Evolutionary conservation across 2,113 vertebrate genomes (phyloP).

Genomic region (Channa argus): DNA sequence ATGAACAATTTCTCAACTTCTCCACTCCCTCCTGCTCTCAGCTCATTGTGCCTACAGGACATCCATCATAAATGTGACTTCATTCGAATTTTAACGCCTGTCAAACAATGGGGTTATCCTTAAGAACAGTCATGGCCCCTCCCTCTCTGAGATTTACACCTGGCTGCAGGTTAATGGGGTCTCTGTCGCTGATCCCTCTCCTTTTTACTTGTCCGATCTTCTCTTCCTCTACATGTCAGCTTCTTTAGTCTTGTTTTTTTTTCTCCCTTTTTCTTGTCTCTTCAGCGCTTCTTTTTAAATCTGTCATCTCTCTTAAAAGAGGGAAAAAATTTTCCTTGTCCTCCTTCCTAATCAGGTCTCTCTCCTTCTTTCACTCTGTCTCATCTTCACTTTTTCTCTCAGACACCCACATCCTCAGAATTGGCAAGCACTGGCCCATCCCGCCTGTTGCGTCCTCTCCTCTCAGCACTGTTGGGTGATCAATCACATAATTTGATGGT

Average conservation of each 20-base stretch:
- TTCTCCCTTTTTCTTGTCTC: conserved; percentile 26
- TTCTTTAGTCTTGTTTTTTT: conserved; percentile 21
- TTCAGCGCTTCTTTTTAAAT: conserved; percentile 47
- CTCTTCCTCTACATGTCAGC: conserved; percentile 52
- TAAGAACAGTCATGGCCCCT: not conserved
- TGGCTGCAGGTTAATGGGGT: conserved; percentile 68
- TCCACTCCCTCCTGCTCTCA: conserved; percentile 27
- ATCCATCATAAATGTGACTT: conserved; percentile 57
- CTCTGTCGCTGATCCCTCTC: conserved; percentile 38
- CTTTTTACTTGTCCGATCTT: conserved; percentile 36
- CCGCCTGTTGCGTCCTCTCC: conserved; percentile 67
- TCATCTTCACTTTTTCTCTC: conserved; percentile 65
- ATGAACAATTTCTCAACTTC: conserved; percentile 54
- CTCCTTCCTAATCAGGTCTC: conserved; percentile 53
- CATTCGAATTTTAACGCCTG: conserved; percentile 26
- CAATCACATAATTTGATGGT: conserved; percentile 77
- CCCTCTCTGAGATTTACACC: conserved; percentile 48
- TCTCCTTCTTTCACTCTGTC: conserved; percentile 46
- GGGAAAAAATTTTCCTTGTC: not conserved
- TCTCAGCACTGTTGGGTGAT: conserved; percentile 55
- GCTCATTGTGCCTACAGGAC: conserved; percentile 37
- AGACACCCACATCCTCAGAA: conserved; percentile 72
- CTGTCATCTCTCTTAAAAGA: conserved; percentile 56
- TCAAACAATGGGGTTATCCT: no score
- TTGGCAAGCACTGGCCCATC: conserved; percentile 79